These are phyloP conservation scores for Eulemur rubriventer DNA, from an alignment of 2,797 vertebrate genomes.

Conservation along the genomic window DNA sequence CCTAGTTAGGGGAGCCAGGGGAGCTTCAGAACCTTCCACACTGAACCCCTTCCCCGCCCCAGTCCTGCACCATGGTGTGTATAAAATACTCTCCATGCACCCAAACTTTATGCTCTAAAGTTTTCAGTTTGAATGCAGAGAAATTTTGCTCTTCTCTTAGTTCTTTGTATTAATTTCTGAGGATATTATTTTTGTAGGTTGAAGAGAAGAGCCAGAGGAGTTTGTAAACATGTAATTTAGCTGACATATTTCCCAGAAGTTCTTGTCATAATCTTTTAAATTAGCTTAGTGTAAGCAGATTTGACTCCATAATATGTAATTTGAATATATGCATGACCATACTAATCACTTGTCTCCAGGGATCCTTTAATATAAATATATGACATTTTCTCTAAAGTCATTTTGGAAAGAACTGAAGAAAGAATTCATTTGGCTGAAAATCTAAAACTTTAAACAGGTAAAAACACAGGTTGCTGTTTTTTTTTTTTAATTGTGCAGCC, in stretches of 20 bases:
- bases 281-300: slow-evolving; percentile 39
- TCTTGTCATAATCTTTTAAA: slow-evolving; percentile 28
- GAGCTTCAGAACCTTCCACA: too few relatives aligned
- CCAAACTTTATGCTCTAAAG: background rate
- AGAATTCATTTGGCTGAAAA: background rate
- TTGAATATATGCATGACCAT: background rate
- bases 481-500: background rate
- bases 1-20: rapidly evolving
- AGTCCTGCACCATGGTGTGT: background rate
- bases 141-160: background rate
- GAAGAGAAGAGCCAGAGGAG: background rate
- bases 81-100: background rate
- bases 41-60: too few relatives aligned
- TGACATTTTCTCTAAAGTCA: background rate
- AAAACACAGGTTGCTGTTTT: background rate
- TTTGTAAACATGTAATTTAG: slow-evolving; percentile 59
- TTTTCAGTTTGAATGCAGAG: background rate
- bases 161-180: background rate
- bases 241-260: slow-evolving; percentile 51
- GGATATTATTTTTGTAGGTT: background rate
- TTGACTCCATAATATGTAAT: slow-evolving; percentile 11
- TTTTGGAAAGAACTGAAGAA: background rate
- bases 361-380: background rate
- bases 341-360: background rate
- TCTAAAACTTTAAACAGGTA: background rate